Percentiles rank a stretch among this genome's conserved stretches.
These are phyloP conservation scores for Adelognathus sp. DNA, from an alignment of 2,888 invertebrate genomes.

Conservation along the genomic window DNA sequence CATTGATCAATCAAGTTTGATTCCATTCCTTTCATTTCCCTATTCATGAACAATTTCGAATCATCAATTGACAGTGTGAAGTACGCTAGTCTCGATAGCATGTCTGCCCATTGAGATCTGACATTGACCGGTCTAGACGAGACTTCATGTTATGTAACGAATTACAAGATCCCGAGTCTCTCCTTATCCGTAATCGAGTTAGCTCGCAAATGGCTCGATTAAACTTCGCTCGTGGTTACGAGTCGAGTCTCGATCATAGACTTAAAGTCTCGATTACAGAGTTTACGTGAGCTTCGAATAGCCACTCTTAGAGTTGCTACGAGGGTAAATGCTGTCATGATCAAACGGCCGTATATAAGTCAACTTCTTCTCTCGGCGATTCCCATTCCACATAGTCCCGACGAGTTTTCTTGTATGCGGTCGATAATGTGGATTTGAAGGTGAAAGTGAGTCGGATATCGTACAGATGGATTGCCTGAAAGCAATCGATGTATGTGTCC, in stretches of 20 bases:
- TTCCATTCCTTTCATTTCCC: no score
- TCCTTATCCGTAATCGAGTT: constrained; percentile 10
- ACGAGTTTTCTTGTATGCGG: not conserved
- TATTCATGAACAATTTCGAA: no score
- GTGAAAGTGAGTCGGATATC: not conserved
- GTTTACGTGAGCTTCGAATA: constrained; percentile 26
- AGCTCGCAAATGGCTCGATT: constrained; percentile 24
- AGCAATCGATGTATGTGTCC: no score
- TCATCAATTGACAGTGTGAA: no score
- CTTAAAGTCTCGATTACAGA: constrained; percentile 36
- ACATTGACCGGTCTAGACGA: not conserved
- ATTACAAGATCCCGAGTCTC: not conserved
- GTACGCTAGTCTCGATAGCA: no score
- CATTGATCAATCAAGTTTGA: no score
- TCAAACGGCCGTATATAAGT: not conserved
- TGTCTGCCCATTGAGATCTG: no score
- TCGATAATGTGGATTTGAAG: no score
- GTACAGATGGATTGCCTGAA: no score
- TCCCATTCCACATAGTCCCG: not conserved
- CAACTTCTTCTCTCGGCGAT: not conserved
- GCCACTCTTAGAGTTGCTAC: not conserved
- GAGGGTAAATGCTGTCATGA: constrained; percentile 5
- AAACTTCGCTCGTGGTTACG: constrained; percentile 35
- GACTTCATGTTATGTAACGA: not conserved
- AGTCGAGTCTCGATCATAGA: constrained; percentile 38